phyloP scores from a whole-genome alignment of 2,797 vertebrate genomes.

The Lepilemur ruficaudatus region DNA sequence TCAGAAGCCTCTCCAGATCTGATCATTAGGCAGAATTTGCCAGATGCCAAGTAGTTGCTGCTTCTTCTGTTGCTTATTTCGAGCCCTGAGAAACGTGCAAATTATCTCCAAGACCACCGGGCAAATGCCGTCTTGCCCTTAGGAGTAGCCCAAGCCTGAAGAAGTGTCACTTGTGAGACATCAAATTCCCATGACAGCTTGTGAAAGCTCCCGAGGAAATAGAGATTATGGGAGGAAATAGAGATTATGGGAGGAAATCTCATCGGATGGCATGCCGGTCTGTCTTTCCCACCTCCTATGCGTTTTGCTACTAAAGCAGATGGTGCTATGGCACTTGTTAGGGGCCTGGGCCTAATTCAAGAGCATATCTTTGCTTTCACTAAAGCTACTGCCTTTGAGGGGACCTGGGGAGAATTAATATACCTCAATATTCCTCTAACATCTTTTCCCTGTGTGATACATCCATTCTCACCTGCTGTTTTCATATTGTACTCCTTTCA shows the following conservation, averaged over 20 bases:
- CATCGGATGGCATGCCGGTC: neutral
- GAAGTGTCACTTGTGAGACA: neutral
- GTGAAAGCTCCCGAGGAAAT: slow-evolving; percentile 32
- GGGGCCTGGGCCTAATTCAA: slow-evolving; percentile 40
- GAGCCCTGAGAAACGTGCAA: slow-evolving; percentile 30
- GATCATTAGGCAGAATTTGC: neutral
- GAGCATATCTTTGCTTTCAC: slow-evolving; percentile 37
- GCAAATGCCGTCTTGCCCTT: neutral
- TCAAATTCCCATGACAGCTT: slow-evolving; percentile 37
- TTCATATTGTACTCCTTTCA: slow-evolving; percentile 61
- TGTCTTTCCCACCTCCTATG: slow-evolving; percentile 45
- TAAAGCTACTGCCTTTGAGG: slow-evolving; percentile 12
- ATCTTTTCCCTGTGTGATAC: slow-evolving; percentile 66
- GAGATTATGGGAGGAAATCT: slow-evolving; percentile 13
- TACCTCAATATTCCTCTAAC: slow-evolving; percentile 60
- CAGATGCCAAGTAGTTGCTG: neutral
- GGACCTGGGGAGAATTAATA: slow-evolving; percentile 72
- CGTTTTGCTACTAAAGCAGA: slow-evolving; percentile 67
- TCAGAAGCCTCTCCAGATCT: neutral
- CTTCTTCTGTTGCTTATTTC: slow-evolving; percentile 17
- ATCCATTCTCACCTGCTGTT: slow-evolving; percentile 65
- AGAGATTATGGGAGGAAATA: slow-evolving; percentile 8
- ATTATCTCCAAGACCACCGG: slow-evolving; percentile 13
- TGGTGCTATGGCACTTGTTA: slow-evolving; percentile 60
- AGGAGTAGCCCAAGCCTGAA: neutral